Evolutionary conservation across 2,888 invertebrate species (phyloP), one percentile per base, ranked within the genome.

Genomic region (Ecdyonurus torrentis): DNA sequence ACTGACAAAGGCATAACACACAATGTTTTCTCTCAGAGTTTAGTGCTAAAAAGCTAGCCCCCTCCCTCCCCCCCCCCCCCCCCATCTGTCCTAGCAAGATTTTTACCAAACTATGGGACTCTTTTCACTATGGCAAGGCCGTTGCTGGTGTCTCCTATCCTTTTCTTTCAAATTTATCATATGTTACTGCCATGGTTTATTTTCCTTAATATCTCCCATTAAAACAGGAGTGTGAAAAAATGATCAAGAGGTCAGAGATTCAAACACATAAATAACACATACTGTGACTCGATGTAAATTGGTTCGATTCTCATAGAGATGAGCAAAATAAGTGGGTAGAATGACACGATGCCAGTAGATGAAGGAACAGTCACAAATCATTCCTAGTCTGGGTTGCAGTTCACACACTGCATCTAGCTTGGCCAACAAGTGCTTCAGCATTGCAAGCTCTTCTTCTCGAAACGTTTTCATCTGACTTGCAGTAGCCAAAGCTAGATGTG

Each of bases 291-390:
- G 81, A 52, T 83, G 76, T 62, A 84, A 78, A 76, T 88, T 86
- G 23, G 81, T 73, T 67, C 85, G 83, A 65, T 79, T 79, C 65
- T 83, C 82, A 67, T 86, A 83, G 67, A 88, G 77, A 71, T 87
- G 85, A 65, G 84, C 81, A 68, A 91, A 82, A 74, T 91, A 89
- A 60, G 87, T 82, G 1, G 86, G 85, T 61, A 91, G 77, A 62
- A 91, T 78, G 67, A 85, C 82, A 70, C 86, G 83, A 75, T 93
- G 91, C 85, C 89, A 91, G 71, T 87, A 83, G 62, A 93, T 75
- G 76, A 89, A 87, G 50, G 86, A 84, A 69, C 88, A 86, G 72
- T 89, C 83, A 73, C 86, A 86, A 23, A 84, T 78, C 65, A 76
- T 75, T 60, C 81, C 75, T 65, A 91, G 73, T 64, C 81, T 74